These are phyloP conservation scores for Diacarnus erythraeanus DNA, from an alignment of 37 sponge, comb jelly and placozoan species.

Conservation along the genomic window DNA sequence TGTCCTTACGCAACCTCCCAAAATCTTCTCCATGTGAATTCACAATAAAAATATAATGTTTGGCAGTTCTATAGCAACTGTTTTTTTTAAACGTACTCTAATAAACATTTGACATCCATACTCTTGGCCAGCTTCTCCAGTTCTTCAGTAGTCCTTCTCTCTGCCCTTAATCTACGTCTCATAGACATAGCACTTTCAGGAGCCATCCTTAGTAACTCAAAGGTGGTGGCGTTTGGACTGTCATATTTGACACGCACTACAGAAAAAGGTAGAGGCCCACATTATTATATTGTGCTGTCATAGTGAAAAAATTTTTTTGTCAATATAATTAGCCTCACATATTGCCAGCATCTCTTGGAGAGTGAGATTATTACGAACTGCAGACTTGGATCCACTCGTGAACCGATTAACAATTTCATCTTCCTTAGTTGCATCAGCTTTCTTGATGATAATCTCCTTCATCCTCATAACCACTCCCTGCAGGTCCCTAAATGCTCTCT, in stretches of 20 bases:
- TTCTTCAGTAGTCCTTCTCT: conserved; percentile 23
- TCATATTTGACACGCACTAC: conserved; percentile 4
- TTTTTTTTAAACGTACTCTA: too few relatives aligned
- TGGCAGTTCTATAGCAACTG: not conserved
- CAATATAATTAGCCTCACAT: conserved; percentile 32
- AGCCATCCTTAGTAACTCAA: conserved; percentile 55
- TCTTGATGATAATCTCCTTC: conserved; percentile 53
- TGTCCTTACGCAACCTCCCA: too few relatives aligned
- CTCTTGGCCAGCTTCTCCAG: not conserved
- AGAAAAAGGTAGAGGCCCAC: too few relatives aligned
- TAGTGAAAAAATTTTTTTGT: not conserved
- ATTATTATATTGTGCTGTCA: not conserved
- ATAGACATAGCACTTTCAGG: conserved; percentile 66
- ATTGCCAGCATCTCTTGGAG: conserved; percentile 70
- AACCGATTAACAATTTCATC: not conserved
- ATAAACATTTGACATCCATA: too few relatives aligned
- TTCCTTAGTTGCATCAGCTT: conserved; percentile 16
- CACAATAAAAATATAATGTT: too few relatives aligned
- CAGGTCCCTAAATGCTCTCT: conserved; percentile 58
- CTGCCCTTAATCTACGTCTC: conserved; percentile 38
- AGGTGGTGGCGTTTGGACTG: conserved; percentile 9
- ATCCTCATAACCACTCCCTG: conserved; percentile 20
- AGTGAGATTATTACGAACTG: not conserved
- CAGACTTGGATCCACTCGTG: not conserved
- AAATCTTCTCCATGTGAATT: too few relatives aligned